A percentile compares a stretch with the other conserved stretches of the same genome.
Evolutionary conservation across 2,888 invertebrate genomes (phyloP).

Genomic region (Scelioninae gen. 1): DNA sequence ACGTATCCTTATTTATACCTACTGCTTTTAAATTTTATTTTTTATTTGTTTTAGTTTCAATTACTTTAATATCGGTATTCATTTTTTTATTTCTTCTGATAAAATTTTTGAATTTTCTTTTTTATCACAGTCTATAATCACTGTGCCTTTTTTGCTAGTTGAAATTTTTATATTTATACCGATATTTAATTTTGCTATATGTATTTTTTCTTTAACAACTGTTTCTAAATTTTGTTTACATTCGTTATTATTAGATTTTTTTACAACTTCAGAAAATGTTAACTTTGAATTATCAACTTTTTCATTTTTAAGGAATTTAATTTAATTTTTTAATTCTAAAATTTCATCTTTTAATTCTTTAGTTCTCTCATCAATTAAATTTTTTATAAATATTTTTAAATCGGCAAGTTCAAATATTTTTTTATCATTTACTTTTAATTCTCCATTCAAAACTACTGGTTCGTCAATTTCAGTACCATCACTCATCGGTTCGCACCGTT

Average conservation of each 20-base stretch:
- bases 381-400: not conserved
- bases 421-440: not conserved
- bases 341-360: not conserved
- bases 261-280: not conserved
- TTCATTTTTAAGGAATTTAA: not conserved
- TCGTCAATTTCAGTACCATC: not conserved
- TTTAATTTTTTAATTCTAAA: not conserved
- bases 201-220: constrained; percentile 5
- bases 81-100: constrained; percentile 12
- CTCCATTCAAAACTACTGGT: not conserved
- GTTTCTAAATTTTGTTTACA: not conserved
- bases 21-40: constrained; percentile 25
- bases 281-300: not conserved
- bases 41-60: constrained; percentile 6
- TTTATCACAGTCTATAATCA: constrained; percentile 19
- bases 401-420: not conserved
- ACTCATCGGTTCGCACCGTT: not conserved
- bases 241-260: not conserved
- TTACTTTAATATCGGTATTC: constrained; percentile 9
- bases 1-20: constrained; percentile 4
- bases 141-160: constrained; percentile 11
- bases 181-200: constrained; percentile 1
- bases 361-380: not conserved
- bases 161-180: constrained; percentile 5
- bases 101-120: constrained; percentile 17